Percentiles rank a stretch among this genome's conserved stretches.
Conservation (phyloP, 92 coral and sea anemone genomes). For the Palythoa caribaeorum region DNA sequence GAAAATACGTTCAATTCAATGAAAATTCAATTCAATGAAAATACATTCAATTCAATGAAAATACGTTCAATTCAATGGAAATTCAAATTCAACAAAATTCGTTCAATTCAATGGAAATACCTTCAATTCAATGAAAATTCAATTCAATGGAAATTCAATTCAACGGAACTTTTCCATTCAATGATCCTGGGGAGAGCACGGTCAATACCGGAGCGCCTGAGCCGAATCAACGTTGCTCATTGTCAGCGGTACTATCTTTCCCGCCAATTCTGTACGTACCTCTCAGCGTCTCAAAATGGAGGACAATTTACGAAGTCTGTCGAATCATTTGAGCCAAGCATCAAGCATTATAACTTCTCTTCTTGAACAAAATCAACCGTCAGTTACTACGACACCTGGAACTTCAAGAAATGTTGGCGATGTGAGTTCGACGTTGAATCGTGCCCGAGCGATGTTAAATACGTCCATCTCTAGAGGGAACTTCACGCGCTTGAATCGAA, state of each 20-base stretch:
- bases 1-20: too few species aligned
- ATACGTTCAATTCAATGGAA: constrained; percentile 7
- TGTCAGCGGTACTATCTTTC: constrained; percentile 13
- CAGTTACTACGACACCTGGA: constrained; percentile 9
- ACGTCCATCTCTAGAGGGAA: constrained; percentile 44
- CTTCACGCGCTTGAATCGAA: constrained; percentile 43
- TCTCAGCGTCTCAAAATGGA: constrained; percentile 40
- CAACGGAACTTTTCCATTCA: not conserved
- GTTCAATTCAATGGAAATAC: too few species aligned
- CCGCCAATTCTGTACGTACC: constrained; percentile 12
- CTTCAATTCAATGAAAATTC: not conserved
- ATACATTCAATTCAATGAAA: too few species aligned
- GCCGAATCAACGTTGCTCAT: constrained; percentile 11
- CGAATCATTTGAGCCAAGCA: constrained; percentile 52
- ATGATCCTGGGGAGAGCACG: constrained; percentile 7
- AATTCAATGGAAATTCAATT: not conserved
- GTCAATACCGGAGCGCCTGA: constrained; percentile 22
- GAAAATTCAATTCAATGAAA: too few species aligned
- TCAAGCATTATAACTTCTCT: constrained; percentile 44
- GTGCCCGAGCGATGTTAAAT: constrained; percentile 39
- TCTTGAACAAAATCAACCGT: constrained; percentile 28
- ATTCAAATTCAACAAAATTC: constrained; percentile 2
- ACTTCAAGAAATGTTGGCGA: constrained; percentile 29
- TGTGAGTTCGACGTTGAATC: constrained; percentile 19
- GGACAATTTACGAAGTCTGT: constrained; percentile 49